phyloP scores from a whole-genome alignment of 1,140 invertebrate genomes.

The Centruroides sculpturatus region DNA sequence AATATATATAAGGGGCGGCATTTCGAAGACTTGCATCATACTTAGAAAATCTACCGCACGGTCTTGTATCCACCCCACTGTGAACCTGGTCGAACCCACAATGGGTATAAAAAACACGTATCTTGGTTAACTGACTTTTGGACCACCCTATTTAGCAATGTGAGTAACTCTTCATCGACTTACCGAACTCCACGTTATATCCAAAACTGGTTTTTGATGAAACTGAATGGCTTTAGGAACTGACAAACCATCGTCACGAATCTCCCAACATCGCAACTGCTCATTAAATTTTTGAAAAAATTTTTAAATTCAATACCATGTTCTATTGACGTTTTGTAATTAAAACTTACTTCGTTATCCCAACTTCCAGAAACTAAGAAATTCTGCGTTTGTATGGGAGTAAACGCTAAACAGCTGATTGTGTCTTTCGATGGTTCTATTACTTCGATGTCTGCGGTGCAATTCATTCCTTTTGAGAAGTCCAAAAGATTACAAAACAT shows the following conservation, averaged over 20 bases:
- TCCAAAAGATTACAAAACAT: too few relatives aligned
- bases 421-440: constrained; percentile 88
- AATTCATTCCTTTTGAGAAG: not conserved
- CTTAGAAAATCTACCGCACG: too few relatives aligned
- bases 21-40: too few relatives aligned
- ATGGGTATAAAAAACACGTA: constrained; percentile 4
- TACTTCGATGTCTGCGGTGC: constrained; percentile 62
- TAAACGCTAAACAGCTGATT: constrained; percentile 80
- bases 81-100: not conserved
- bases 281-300: too few relatives aligned
- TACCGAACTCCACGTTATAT: constrained; percentile 67
- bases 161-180: not conserved
- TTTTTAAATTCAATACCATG: too few relatives aligned
- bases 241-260: constrained; percentile 78
- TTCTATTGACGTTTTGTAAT: not conserved
- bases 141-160: too few relatives aligned
- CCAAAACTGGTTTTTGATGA: constrained; percentile 82
- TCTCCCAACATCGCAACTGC: constrained; percentile 74
- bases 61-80: too few relatives aligned
- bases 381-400: constrained; percentile 71
- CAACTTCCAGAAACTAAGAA: constrained; percentile 91
- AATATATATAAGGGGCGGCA: too few relatives aligned
- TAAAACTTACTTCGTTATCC: constrained; percentile 61
- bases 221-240: constrained; percentile 94
- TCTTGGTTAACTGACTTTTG: too few relatives aligned